phyloP scores from a whole-genome alignment of 2,113 vertebrate species.

The Mormyrus lacerda region DNA sequence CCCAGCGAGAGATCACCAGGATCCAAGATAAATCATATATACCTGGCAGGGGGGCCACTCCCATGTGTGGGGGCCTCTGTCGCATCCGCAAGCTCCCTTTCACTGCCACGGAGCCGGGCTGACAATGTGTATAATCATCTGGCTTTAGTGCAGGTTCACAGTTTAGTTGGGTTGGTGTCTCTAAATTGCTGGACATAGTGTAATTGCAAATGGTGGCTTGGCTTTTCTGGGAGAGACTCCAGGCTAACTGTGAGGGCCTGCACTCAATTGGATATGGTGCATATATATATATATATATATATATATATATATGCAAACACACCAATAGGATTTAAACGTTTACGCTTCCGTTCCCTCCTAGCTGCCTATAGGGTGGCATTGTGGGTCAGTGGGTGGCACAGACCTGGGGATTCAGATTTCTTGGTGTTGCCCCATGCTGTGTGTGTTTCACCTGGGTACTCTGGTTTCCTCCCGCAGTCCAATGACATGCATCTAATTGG shows the following conservation, averaged over 20 bases:
- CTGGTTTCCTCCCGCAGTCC: not conserved
- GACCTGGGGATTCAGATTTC: not conserved
- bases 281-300: not conserved
- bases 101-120: not conserved
- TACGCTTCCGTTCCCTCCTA: not conserved
- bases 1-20: not conserved
- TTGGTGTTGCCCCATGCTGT: not conserved
- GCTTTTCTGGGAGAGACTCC: not conserved
- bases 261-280: not conserved
- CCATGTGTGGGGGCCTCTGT: not conserved
- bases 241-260: not conserved
- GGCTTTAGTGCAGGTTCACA: not conserved
- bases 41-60: not conserved
- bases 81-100: not conserved
- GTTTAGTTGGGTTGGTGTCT: not conserved
- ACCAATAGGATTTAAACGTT: not conserved
- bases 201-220: not conserved
- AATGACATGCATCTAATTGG: not conserved
- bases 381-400: not conserved
- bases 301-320: not conserved
- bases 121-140: not conserved
- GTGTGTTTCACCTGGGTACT: not conserved
- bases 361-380: not conserved
- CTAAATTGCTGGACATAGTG: not conserved
- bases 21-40: not conserved